phyloP scores from a whole-genome alignment of 37 sponge, comb jelly and placozoan species.

The Aplysina aerophoba region DNA sequence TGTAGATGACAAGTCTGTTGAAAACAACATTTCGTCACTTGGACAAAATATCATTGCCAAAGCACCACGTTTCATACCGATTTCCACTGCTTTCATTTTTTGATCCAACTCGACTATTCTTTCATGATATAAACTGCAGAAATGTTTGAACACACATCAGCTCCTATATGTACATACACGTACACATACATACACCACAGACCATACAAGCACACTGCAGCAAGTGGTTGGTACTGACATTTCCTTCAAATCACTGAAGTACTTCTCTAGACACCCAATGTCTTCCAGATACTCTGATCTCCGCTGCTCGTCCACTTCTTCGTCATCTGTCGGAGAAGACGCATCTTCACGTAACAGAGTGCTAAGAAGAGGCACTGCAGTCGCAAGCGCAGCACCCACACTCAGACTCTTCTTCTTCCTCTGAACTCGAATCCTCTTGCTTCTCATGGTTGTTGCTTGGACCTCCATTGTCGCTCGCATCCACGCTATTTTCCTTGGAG shows the following conservation, averaged over 20 bases:
- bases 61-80: background rate
- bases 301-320: constrained; percentile 20
- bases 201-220: background rate
- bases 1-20: no score
- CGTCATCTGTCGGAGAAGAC: background rate
- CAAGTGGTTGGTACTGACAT: constrained; percentile 4
- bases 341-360: background rate
- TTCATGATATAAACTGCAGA: constrained; percentile 1
- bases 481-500: constrained; percentile 27
- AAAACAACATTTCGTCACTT: no score
- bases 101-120: background rate
- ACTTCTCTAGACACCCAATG: constrained; percentile 18
- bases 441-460: constrained; percentile 11
- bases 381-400: background rate
- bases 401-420: constrained; percentile 18
- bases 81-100: background rate
- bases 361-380: background rate
- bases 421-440: constrained; percentile 13
- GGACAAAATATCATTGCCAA: no score
- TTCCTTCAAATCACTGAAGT: constrained; percentile 31
- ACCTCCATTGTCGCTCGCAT: background rate
- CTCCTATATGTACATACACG: no score
- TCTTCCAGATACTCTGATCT: constrained; percentile 19
- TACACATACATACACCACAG: no score
- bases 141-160: no score